Conservation (phyloP, 2,113 vertebrate genomes). For the Austrofundulus limnaeus region DNA sequence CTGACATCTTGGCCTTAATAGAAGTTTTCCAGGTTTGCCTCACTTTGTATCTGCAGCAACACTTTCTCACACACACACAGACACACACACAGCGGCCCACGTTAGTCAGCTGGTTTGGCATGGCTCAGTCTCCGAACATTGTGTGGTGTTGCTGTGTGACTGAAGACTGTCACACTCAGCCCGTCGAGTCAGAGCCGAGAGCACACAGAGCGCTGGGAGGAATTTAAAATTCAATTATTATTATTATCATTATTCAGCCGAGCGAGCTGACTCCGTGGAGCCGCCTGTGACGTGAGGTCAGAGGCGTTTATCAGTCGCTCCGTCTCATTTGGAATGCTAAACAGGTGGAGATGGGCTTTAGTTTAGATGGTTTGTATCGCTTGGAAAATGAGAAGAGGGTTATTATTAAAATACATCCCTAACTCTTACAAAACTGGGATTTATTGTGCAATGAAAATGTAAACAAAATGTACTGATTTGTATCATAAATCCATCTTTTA, state of each 20-base stretch:
- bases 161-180: conserved; percentile 32
- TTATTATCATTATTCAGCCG: conserved; percentile 24
- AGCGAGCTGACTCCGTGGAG: not conserved
- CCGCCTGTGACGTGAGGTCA: conserved; percentile 31
- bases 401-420: too few species aligned
- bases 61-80: conserved; percentile 12
- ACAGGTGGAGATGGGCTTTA: conserved; percentile 38
- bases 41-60: conserved; percentile 42
- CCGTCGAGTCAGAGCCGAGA: conserved; percentile 24
- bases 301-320: conserved; percentile 21
- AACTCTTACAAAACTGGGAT: too few species aligned
- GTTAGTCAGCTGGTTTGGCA: conserved; percentile 45
- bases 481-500: too few species aligned
- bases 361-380: conserved; percentile 4
- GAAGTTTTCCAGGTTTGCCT: conserved; percentile 14
- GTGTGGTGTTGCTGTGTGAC: conserved; percentile 46
- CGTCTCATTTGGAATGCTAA: conserved; percentile 12
- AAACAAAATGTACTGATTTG: too few species aligned
- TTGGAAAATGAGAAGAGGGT: too few species aligned
- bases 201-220: conserved; percentile 15
- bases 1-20: not conserved
- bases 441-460: too few species aligned
- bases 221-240: conserved; percentile 44
- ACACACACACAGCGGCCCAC: conserved; percentile 35
- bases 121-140: conserved; percentile 20